These are phyloP conservation scores for Drosophila azteca DNA, from an alignment of 1,140 invertebrate species.

Conservation along the genomic window DNA sequence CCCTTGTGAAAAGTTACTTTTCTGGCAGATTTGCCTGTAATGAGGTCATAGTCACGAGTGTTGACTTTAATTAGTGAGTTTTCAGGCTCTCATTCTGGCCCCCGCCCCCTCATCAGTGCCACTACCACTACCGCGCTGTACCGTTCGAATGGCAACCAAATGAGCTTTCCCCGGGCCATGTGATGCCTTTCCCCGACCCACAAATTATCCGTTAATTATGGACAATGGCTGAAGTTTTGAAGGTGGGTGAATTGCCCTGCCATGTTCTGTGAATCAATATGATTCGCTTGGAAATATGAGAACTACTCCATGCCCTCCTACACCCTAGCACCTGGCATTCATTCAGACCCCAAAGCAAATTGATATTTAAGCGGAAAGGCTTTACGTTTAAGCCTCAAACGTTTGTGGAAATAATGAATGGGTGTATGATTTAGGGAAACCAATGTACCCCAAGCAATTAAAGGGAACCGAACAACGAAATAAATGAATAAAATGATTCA, in stretches of 20 bases:
- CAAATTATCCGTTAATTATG: slow-evolving; percentile 70
- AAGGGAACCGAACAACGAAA: not conserved
- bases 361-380: too few species aligned
- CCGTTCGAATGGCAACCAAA: slow-evolving; percentile 38
- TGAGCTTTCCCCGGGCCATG: slow-evolving; percentile 28
- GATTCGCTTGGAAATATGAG: slow-evolving; percentile 8
- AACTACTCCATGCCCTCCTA: not conserved
- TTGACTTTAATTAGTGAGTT: slow-evolving; percentile 79
- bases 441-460: too few species aligned
- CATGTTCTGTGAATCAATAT: slow-evolving; percentile 29
- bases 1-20: not conserved
- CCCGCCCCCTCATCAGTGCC: too few species aligned
- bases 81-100: slow-evolving; percentile 6
- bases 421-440: too few species aligned
- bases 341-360: too few species aligned
- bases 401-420: too few species aligned
- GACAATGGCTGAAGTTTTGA: slow-evolving; percentile 12
- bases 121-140: slow-evolving; percentile 1
- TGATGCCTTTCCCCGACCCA: slow-evolving; percentile 30
- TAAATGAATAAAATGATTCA: not conserved
- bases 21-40: slow-evolving; percentile 69
- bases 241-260: too few species aligned
- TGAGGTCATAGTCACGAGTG: slow-evolving; percentile 80
- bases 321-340: too few species aligned
- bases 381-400: too few species aligned